phyloP scores from a whole-genome alignment of 1,140 invertebrate genomes.

The Metaphire vulgaris region DNA sequence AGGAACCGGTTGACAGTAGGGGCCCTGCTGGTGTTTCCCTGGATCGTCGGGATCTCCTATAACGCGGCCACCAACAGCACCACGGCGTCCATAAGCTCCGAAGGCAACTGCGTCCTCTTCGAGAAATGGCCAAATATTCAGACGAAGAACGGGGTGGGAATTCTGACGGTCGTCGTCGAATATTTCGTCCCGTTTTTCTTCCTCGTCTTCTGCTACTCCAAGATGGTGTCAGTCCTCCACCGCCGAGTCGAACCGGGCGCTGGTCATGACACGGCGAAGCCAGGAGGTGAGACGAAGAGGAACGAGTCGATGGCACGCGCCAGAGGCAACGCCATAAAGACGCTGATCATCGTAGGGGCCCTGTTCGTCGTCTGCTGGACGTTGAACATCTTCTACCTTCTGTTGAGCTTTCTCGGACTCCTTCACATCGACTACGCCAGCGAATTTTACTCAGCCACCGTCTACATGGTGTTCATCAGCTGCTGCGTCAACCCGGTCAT shows the following conservation, averaged over 20 bases:
- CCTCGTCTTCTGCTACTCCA: conserved; percentile 17
- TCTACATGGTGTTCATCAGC: conserved; percentile 18
- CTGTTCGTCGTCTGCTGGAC: conserved; percentile 12
- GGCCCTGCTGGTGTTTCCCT: not conserved
- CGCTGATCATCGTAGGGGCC: conserved; percentile 13
- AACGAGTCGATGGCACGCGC: not conserved
- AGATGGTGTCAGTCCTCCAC: conserved; percentile 15
- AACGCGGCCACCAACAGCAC: not conserved
- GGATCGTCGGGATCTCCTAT: conserved; percentile 1
- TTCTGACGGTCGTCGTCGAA: conserved; percentile 12
- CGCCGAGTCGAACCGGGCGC: not conserved
- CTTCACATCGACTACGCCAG: conserved; percentile 3
- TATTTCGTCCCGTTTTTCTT: conserved; percentile 11
- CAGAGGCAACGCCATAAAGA: conserved; percentile 19
- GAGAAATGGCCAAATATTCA: not conserved
- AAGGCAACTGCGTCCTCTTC: conserved; percentile 5
- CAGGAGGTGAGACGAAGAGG: not conserved
- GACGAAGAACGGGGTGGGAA: not conserved
- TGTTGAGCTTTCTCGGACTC: conserved; percentile 6
- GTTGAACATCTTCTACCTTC: conserved; percentile 18
- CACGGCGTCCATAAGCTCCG: not conserved
- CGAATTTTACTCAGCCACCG: conserved; percentile 25
- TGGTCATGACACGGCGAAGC: not conserved
- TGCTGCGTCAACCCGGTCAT: conserved; percentile 28
- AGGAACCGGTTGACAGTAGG: not conserved